A percentile compares a stretch with the other conserved stretches of the same genome.
Evolutionary conservation across 2,888 invertebrate genomes (phyloP).

Genomic region (Microplitis deprimator): DNA sequence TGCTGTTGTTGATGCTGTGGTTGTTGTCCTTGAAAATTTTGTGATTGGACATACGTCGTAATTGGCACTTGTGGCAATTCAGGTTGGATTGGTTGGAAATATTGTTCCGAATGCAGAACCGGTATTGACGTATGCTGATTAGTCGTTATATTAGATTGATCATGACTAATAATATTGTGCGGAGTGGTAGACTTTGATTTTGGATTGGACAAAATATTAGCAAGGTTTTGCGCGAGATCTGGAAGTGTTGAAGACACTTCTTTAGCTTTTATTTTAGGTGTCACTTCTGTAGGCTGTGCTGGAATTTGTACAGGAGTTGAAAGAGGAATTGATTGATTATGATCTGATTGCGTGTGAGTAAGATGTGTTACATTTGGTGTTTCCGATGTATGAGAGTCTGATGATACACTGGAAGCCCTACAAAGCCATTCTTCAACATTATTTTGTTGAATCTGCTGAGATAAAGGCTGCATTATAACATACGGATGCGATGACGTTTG

Average conservation of each 20-base stretch:
- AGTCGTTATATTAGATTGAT: constrained; percentile 18
- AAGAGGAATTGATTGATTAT: constrained; percentile 40
- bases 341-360: constrained; percentile 35
- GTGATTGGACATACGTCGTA: constrained; percentile 33
- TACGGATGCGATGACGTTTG: constrained; percentile 46
- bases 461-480: constrained; percentile 55
- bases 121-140: constrained; percentile 49
- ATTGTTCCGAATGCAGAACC: constrained; percentile 63
- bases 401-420: constrained; percentile 65
- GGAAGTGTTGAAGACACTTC: constrained; percentile 69
- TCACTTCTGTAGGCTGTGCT: constrained; percentile 54
- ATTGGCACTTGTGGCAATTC: constrained; percentile 54
- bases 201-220: constrained; percentile 69
- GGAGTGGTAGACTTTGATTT: constrained; percentile 65
- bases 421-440: constrained; percentile 65
- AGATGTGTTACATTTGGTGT: constrained; percentile 36
- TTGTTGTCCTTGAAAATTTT: constrained; percentile 39
- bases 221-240: constrained; percentile 68
- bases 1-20: constrained; percentile 44
- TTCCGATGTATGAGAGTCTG: constrained; percentile 63
- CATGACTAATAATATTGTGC: constrained; percentile 56
- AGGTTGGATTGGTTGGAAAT: constrained; percentile 67
- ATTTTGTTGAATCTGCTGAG: constrained; percentile 55
- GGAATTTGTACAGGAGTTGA: constrained; percentile 45
- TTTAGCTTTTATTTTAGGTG: constrained; percentile 61